Evolutionary conservation across 2,888 invertebrate species (phyloP), one percentile per base, ranked within the genome.

Genomic region (Polydrusus pterygomalis): DNA sequence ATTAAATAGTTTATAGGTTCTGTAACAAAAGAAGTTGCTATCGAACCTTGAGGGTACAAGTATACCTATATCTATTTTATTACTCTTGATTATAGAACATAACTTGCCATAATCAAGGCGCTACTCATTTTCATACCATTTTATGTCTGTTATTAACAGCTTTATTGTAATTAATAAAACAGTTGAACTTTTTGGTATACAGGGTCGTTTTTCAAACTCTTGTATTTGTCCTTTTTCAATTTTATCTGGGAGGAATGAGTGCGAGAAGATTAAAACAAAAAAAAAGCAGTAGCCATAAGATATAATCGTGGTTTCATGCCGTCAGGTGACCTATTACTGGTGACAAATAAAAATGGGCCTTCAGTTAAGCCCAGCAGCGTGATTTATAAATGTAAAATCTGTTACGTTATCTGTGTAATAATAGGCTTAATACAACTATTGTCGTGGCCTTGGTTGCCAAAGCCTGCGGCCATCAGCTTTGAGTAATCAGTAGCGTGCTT

Each of bases 361-460:
- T 71, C 56, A 54, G 71, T 71, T 71, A 70, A 70, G 51, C 70
- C 70, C 51, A 71, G 64, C 71, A 71, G 71, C 71, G 54, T 64
- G 64, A 47, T 60, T 73, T 56, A 67, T 73, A 64, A 67, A 60
- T 68, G 58, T 68, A 60, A 73, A 74, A 68, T 74, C 58, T 74
- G 47, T 67, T 62, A 77, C 80, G 80, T 82, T 80, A 82, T 83
- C 80, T 82, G 81, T 82, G 79, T 80, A 77, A 79, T 80, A 80
- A 78, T 78, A 73, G 79, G 81, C 81, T 82, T 82, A 84, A 84
- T 84, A 83, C 82, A 84, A 83, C 80, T 85, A 86, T 86, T 86
- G 84, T 83, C 83, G 82, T 86, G 86, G 85, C 87, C 87, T 87
- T 87, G 86, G 77, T 77, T 73, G 76, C 69, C 58, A 69, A 63